Conservation (phyloP, 2,888 invertebrate species). For the Biston stratarius region DNA sequence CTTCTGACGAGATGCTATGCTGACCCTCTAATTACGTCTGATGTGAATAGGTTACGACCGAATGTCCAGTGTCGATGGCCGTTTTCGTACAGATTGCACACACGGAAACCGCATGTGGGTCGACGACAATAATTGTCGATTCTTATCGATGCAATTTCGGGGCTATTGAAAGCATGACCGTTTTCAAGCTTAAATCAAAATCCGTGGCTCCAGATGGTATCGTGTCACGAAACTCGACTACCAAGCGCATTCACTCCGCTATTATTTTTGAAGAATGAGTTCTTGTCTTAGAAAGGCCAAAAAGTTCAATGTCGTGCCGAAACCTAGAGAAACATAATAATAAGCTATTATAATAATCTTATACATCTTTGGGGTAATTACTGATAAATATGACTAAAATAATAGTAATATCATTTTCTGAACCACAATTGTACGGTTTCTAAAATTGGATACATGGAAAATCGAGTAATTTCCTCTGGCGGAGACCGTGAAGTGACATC, state of each 20-base stretch:
- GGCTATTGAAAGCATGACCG: conserved; percentile 64
- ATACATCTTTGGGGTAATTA: conserved; percentile 11
- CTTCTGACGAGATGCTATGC: conserved; percentile 69
- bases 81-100: conserved; percentile 61
- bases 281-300: conserved; percentile 32
- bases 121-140: conserved; percentile 61
- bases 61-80: conserved; percentile 62
- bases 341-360: conserved; percentile 15
- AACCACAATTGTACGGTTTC: conserved; percentile 23
- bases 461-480: conserved; percentile 39
- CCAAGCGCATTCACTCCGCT: conserved; percentile 27
- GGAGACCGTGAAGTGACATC: conserved; percentile 49
- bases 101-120: conserved; percentile 68
- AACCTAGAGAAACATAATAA: conserved; percentile 30
- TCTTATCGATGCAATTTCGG: conserved; percentile 60
- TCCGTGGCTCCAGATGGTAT: conserved; percentile 50
- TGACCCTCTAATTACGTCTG: conserved; percentile 77
- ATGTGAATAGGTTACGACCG: conserved; percentile 73
- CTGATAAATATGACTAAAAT: conserved; percentile 9
- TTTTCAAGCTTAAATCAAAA: conserved; percentile 57
- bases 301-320: conserved; percentile 35
- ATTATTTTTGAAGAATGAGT: conserved; percentile 35
- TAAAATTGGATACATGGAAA: conserved; percentile 28
- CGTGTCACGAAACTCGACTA: conserved; percentile 50
- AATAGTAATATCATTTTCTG: neutral